These are phyloP conservation scores for Eumaeus atala DNA, from an alignment of 1,140 invertebrate species.

Conservation along the genomic window DNA sequence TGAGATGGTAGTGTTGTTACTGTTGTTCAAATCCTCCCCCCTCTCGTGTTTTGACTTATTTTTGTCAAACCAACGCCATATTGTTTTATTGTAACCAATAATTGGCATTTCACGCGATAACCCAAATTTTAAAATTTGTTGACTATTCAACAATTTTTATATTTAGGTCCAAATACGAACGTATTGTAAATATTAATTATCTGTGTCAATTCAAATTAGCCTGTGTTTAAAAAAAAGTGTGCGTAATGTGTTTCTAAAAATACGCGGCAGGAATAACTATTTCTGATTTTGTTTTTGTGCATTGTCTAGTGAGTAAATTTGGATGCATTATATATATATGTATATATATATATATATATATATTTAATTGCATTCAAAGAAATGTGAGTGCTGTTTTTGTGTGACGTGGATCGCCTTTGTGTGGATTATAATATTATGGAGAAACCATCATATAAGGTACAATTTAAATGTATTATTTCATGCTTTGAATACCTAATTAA, in stretches of 20 bases:
- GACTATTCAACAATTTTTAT: background rate
- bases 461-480: slow-evolving; percentile 16
- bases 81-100: slow-evolving; percentile 56
- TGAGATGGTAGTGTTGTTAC: slow-evolving; percentile 45
- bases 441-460: slow-evolving; percentile 48
- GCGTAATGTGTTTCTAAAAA: slow-evolving; percentile 29
- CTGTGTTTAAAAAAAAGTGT: slow-evolving; percentile 13
- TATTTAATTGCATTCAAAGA: slow-evolving; percentile 12
- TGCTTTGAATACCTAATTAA: slow-evolving; percentile 2
- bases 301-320: slow-evolving; percentile 42
- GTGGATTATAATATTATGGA: slow-evolving; percentile 45
- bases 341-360: no score
- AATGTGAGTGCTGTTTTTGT: slow-evolving; percentile 32
- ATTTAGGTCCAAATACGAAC: background rate
- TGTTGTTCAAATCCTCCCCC: slow-evolving; percentile 28
- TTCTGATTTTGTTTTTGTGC: slow-evolving; percentile 25
- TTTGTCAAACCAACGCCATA: slow-evolving; percentile 60
- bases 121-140: background rate
- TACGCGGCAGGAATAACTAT: slow-evolving; percentile 31
- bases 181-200: slow-evolving; percentile 4
- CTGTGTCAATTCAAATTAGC: slow-evolving; percentile 8
- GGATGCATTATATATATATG: slow-evolving; percentile 29
- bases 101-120: slow-evolving; percentile 25
- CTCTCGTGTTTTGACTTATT: slow-evolving; percentile 51
- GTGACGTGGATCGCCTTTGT: slow-evolving; percentile 29